Percentiles rank a stretch among this genome's conserved stretches.
phyloP scores from a whole-genome alignment of 2,113 vertebrate species.

The Mystacornis crossleyi region DNA sequence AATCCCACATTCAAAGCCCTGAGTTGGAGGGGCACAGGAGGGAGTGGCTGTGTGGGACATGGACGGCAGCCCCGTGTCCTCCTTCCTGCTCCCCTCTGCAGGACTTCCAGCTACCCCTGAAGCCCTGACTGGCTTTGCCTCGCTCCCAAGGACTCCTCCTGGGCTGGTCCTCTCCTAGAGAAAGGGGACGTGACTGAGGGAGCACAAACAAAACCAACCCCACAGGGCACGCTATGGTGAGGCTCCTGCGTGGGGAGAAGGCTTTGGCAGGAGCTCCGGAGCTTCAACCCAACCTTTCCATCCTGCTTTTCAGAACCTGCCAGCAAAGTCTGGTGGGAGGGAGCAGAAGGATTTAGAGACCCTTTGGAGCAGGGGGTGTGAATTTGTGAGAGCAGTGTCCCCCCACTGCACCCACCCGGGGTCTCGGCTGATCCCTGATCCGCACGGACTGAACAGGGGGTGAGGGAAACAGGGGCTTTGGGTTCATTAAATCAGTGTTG shows the following conservation, averaged over 20 bases:
- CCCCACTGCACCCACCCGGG: accelerated
- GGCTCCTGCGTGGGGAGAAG: neutral
- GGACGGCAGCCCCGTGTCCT: accelerated
- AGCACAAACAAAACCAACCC: neutral
- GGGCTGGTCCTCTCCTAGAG: neutral
- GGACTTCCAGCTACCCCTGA: neutral
- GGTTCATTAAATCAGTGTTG: accelerated
- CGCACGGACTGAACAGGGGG: accelerated
- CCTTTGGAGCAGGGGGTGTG: neutral
- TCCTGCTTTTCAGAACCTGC: accelerated
- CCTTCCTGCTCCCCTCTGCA: neutral
- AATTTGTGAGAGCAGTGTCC: neutral
- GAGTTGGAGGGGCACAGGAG: accelerated
- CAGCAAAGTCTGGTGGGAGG: too few relatives aligned
- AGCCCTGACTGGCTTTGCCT: accelerated
- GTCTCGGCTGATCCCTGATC: accelerated
- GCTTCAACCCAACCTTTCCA: accelerated
- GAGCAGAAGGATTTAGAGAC: neutral
- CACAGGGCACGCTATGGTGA: accelerated
- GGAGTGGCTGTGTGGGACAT: accelerated
- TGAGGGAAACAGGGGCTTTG: accelerated
- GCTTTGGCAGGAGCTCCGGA: neutral
- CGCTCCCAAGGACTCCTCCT: neutral
- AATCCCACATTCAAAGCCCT: accelerated
- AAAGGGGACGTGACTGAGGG: neutral